Conservation (phyloP, 2,888 invertebrate species). For the Tetranychus truncatus region DNA sequence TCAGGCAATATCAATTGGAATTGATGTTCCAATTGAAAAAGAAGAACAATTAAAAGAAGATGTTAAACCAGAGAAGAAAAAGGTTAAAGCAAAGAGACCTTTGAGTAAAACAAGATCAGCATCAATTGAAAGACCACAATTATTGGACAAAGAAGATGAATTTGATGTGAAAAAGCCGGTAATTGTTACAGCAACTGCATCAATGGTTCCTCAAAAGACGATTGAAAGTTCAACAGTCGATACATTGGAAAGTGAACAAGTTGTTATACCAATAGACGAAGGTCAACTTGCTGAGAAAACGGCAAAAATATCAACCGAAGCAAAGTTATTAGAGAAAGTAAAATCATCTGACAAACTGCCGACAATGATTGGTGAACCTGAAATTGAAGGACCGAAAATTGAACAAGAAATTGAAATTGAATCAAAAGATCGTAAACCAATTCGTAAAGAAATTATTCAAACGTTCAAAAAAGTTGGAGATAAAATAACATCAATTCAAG, state of each 20-base stretch:
- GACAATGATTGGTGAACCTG: too few species aligned
- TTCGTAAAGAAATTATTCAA: not conserved
- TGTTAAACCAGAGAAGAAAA: not conserved
- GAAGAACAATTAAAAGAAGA: not conserved
- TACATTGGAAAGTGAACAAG: not conserved
- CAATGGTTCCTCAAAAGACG: not conserved
- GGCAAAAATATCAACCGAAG: not conserved
- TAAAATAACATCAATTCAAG: not conserved
- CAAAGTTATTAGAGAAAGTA: not conserved
- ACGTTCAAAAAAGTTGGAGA: not conserved
- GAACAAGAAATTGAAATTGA: not conserved
- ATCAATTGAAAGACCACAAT: not conserved
- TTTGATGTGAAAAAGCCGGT: not conserved
- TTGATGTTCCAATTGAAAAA: not conserved
- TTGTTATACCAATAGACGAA: not conserved
- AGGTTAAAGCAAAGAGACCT: not conserved
- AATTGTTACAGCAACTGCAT: not conserved
- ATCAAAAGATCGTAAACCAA: not conserved
- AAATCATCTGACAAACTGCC: too few species aligned
- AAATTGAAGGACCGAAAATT: not conserved
- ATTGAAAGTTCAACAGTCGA: not conserved
- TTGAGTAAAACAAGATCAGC: not conserved
- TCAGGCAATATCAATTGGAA: not conserved
- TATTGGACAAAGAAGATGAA: not conserved
- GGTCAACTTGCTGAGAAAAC: not conserved